These are phyloP conservation scores for Calosoma granatense DNA, from an alignment of 1,140 invertebrate genomes.

Conservation along the genomic window DNA sequence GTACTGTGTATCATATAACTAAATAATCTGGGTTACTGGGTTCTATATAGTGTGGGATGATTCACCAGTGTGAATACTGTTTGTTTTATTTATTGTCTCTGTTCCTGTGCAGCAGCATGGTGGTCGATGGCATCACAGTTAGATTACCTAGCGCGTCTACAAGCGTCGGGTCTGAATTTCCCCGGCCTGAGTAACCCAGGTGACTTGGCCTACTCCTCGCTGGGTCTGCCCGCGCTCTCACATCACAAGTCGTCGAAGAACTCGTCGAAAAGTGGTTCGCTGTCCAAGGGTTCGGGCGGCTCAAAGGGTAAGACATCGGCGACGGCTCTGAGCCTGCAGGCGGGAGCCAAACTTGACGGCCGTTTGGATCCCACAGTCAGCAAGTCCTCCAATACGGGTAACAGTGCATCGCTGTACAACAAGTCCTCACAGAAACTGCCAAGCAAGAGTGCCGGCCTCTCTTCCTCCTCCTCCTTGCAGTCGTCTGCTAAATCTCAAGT, in stretches of 20 bases:
- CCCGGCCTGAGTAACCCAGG: constrained; percentile 32
- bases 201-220: constrained; percentile 42
- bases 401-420: background rate
- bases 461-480: background rate
- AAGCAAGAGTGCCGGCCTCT: background rate
- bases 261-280: constrained; percentile 19
- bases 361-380: constrained; percentile 2
- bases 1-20: too few relatives aligned
- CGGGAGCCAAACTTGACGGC: constrained; percentile 11
- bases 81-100: too few relatives aligned
- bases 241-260: constrained; percentile 31
- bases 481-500: background rate
- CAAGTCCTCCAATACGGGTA: background rate
- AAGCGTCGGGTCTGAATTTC: constrained; percentile 62
- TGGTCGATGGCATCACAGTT: constrained; percentile 80
- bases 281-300: background rate
- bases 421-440: background rate
- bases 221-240: constrained; percentile 34
- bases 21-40: too few relatives aligned
- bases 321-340: constrained; percentile 13
- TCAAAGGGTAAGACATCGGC: constrained; percentile 12
- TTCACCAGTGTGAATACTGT: too few relatives aligned
- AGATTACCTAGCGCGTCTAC: constrained; percentile 69
- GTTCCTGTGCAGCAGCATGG: constrained; percentile 58
- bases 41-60: too few relatives aligned